Percentiles rank a stretch among this genome's conserved stretches.
These are phyloP conservation scores for Cromileptes altivelis DNA, from an alignment of 2,113 vertebrate genomes.

Conservation along the genomic window DNA sequence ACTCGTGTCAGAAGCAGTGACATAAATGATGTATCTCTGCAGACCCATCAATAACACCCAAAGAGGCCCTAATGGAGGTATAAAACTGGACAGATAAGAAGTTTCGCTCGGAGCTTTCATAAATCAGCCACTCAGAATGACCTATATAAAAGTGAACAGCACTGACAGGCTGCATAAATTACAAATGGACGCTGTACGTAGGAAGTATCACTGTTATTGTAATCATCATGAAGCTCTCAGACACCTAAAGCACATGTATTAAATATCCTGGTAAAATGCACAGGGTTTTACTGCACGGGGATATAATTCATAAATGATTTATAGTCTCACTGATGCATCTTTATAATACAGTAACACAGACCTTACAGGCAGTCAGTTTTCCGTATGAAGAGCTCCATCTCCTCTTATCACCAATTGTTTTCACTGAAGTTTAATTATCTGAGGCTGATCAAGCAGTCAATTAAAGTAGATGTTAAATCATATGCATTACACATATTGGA, in stretches of 20 bases:
- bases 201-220: constrained; percentile 71
- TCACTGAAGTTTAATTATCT: constrained; percentile 11
- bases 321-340: constrained; percentile 18
- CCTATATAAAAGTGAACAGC: constrained; percentile 79
- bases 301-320: constrained; percentile 45
- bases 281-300: constrained; percentile 26
- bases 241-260: constrained; percentile 55
- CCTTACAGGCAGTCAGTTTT: constrained; percentile 13
- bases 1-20: constrained; percentile 72
- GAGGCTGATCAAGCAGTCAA: background rate
- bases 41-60: constrained; percentile 84
- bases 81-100: constrained; percentile 85
- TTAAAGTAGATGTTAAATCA: constrained; percentile 13
- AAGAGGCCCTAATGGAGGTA: constrained; percentile 82
- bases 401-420: constrained; percentile 21
- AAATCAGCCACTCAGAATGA: constrained; percentile 81
- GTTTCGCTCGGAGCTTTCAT: constrained; percentile 78
- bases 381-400: constrained; percentile 14
- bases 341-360: constrained; percentile 25
- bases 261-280: constrained; percentile 61
- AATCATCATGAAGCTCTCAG: constrained; percentile 57
- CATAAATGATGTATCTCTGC: constrained; percentile 83
- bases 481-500: background rate
- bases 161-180: constrained; percentile 75
- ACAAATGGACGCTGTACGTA: constrained; percentile 53